Evolutionary conservation across 2,113 vertebrate genomes (phyloP).

Genomic region (Thermophis baileyi): DNA sequence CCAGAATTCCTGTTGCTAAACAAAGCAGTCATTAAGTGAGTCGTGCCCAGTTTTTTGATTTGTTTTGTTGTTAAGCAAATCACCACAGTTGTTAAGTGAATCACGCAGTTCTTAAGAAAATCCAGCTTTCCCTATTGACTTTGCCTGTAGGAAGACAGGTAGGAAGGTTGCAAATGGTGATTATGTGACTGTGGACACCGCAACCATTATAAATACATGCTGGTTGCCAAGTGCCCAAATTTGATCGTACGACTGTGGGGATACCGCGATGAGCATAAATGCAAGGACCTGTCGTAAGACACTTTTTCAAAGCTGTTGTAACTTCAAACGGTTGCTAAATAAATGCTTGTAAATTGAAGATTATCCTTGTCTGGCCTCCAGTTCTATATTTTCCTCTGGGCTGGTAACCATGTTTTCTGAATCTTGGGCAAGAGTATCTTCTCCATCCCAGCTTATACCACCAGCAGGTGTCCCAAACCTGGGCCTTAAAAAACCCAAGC

Average conservation of each 20-base stretch:
- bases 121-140: neutral
- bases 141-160: neutral
- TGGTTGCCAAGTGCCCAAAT: too few species aligned
- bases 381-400: neutral
- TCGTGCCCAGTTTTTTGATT: neutral
- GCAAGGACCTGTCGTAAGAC: too few species aligned
- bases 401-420: neutral
- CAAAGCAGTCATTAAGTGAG: neutral
- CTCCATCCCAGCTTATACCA: neutral
- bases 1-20: neutral
- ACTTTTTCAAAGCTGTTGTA: too few species aligned
- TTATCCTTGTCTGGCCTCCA: neutral
- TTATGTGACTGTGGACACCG: neutral
- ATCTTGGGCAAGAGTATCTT: neutral
- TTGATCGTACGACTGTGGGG: neutral
- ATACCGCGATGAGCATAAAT: neutral
- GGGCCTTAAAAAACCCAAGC: neutral
- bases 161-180: neutral
- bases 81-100: neutral
- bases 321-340: too few species aligned
- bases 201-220: neutral
- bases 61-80: neutral
- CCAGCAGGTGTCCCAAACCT: neutral
- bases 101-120: neutral
- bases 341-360: too few species aligned